phyloP scores from a whole-genome alignment of 2,113 vertebrate species.

The Dryoscopus gambensis region DNA sequence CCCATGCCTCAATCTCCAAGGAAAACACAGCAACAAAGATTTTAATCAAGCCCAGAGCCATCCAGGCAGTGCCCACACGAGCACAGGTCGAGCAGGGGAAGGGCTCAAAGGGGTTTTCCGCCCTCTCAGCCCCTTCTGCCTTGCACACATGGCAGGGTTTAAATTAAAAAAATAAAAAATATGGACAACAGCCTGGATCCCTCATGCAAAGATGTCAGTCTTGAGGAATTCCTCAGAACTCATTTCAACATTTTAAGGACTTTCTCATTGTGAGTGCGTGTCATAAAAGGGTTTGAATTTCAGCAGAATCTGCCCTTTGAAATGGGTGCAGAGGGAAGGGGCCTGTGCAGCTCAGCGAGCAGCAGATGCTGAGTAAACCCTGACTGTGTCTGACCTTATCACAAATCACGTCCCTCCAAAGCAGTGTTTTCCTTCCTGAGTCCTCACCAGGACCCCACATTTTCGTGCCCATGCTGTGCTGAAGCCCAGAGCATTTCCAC shows the following conservation, averaged over 20 bases:
- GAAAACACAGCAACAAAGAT: neutral
- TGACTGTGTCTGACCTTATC: neutral
- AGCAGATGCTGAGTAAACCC: neutral
- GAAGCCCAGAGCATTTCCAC: neutral
- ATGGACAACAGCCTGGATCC: neutral
- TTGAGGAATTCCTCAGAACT: neutral
- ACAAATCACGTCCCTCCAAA: neutral
- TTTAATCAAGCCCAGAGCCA: neutral
- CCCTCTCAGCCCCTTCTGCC: neutral
- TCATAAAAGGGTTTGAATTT: neutral
- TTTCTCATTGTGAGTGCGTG: accelerated
- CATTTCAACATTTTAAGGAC: neutral
- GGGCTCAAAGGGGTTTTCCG: neutral
- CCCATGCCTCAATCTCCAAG: neutral
- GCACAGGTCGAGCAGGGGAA: no score
- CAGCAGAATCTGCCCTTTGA: neutral
- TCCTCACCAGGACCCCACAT: neutral
- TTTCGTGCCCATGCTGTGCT: neutral
- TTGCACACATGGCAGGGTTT: neutral
- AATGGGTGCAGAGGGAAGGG: neutral
- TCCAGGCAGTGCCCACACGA: neutral
- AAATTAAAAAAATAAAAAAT: neutral
- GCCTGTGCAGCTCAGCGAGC: neutral
- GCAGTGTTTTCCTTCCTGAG: neutral
- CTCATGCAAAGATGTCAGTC: neutral